Conservation (phyloP, 2,888 invertebrate species). For the Amitus sp. region DNA sequence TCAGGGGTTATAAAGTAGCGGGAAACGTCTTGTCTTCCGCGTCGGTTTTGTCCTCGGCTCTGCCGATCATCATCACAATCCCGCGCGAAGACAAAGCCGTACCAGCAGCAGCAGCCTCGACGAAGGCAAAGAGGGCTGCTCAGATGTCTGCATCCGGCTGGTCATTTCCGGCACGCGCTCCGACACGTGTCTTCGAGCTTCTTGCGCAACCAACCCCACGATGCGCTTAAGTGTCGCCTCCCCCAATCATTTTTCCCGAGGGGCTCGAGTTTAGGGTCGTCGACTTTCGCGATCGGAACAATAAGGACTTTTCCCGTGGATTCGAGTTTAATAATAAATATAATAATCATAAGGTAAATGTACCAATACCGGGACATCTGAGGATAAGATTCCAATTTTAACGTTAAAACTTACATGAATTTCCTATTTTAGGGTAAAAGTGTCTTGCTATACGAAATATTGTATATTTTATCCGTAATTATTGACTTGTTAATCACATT, state of each 20-base stretch:
- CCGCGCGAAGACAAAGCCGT: slow-evolving; percentile 49
- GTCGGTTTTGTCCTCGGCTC: slow-evolving; percentile 36
- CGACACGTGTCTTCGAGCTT: slow-evolving; percentile 58
- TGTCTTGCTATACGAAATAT: too few relatives aligned
- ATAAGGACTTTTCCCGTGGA: too few relatives aligned
- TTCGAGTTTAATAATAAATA: too few relatives aligned
- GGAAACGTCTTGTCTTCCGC: slow-evolving; percentile 27
- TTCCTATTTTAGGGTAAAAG: too few relatives aligned
- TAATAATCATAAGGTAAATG: too few relatives aligned
- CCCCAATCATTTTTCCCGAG: slow-evolving; percentile 27
- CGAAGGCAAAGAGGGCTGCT: slow-evolving; percentile 49
- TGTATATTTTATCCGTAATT: too few relatives aligned
- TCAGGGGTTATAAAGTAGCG: slow-evolving; percentile 4
- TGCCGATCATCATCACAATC: slow-evolving; percentile 49
- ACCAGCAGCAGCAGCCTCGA: slow-evolving; percentile 21
- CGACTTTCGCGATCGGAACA: too few relatives aligned
- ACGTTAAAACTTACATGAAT: too few relatives aligned
- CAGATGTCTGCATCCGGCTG: slow-evolving; percentile 64
- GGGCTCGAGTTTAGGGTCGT: slow-evolving; percentile 35
- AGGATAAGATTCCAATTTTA: too few relatives aligned
- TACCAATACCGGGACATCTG: too few relatives aligned
- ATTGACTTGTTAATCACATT: too few relatives aligned
- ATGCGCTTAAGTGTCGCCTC: slow-evolving; percentile 22
- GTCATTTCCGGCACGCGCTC: slow-evolving; percentile 65
- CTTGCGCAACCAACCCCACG: slow-evolving; percentile 25